phyloP scores from a whole-genome alignment of 92 coral and sea anemone genomes.

The Montipora capitata region DNA sequence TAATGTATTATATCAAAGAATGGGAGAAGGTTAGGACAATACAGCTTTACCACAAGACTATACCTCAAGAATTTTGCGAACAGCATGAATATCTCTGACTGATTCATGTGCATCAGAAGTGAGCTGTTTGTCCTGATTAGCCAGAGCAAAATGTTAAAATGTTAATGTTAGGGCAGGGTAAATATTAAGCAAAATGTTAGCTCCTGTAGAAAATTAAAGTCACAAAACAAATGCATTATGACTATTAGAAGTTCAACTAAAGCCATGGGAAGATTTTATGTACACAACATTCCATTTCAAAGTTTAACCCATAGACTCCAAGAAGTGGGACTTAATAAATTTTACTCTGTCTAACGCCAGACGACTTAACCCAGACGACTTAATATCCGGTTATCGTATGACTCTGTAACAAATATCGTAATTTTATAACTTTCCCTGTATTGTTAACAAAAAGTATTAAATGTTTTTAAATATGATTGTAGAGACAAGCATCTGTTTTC shows the following conservation, averaged over 20 bases:
- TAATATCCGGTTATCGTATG: no score
- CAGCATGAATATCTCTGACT: constrained; percentile 77
- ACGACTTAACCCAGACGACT: no score
- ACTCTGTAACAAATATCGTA: no score
- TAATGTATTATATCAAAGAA: neutral
- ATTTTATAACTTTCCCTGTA: no score
- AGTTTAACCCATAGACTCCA: no score
- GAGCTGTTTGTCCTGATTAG: constrained; percentile 86
- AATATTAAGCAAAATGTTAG: constrained; percentile 24
- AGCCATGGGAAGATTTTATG: neutral
- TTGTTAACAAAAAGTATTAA: no score
- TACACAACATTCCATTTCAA: no score
- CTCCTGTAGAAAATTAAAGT: neutral
- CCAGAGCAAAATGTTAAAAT: constrained; percentile 38
- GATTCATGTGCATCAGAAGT: constrained; percentile 65
- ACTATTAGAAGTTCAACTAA: neutral
- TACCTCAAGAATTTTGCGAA: constrained; percentile 90
- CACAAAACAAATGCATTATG: neutral
- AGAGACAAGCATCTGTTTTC: no score
- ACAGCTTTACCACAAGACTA: constrained; percentile 27
- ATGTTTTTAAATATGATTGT: no score
- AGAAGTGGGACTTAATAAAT: no score
- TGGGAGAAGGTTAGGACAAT: neutral
- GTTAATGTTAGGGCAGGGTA: neutral
- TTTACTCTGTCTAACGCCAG: no score